These are phyloP conservation scores for Syrmaticus mikado DNA, from an alignment of 2,113 vertebrate genomes.

Conservation along the genomic window DNA sequence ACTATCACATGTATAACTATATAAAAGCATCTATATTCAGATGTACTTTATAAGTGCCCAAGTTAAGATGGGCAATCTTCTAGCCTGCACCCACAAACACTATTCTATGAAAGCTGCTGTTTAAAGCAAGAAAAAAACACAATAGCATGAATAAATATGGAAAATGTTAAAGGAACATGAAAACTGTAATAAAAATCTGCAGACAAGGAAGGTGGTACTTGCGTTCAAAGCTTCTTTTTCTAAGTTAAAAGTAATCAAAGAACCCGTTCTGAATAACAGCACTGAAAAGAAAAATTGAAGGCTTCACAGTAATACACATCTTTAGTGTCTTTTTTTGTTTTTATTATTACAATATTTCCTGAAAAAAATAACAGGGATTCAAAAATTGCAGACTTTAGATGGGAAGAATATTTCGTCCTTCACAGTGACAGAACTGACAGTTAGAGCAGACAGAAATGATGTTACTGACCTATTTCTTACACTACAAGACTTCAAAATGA, in stretches of 20 bases:
- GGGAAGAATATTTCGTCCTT: background rate
- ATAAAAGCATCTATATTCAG: background rate
- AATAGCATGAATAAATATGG: background rate
- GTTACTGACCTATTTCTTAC: background rate
- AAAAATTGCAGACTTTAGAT: background rate
- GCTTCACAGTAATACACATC: constrained; percentile 44
- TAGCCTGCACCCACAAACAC: background rate
- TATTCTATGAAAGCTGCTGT: background rate
- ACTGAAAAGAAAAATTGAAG: background rate
- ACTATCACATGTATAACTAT: background rate
- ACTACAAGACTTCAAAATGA: background rate
- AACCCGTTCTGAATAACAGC: background rate
- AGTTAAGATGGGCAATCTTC: background rate
- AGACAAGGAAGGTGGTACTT: background rate
- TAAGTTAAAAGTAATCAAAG: background rate
- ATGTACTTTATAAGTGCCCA: background rate
- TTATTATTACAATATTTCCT: background rate
- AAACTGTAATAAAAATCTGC: constrained; percentile 5
- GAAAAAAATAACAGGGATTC: background rate
- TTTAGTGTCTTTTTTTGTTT: background rate
- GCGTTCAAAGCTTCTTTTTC: background rate
- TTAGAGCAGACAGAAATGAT: background rate
- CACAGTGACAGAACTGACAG: constrained; percentile 2
- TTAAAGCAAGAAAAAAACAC: background rate
- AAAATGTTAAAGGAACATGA: background rate